Conservation (phyloP, 2,113 vertebrate species). For the Excalfactoria chinensis region DNA sequence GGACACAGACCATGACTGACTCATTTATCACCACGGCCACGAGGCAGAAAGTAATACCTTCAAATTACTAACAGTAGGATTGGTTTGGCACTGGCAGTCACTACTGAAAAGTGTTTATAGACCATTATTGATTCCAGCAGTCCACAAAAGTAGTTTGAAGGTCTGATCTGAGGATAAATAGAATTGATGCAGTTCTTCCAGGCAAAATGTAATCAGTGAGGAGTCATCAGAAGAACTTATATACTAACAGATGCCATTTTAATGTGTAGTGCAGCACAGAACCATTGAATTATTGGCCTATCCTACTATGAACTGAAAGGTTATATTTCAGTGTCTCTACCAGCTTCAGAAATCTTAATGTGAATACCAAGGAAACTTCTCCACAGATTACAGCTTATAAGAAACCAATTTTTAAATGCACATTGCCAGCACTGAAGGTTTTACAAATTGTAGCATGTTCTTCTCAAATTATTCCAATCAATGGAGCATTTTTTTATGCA, state of each 20-base stretch:
- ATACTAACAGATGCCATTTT: neutral
- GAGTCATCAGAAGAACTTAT: neutral
- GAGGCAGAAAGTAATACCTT: neutral
- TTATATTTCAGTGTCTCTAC: neutral
- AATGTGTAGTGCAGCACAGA: neutral
- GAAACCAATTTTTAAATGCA: neutral
- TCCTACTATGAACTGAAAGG: neutral
- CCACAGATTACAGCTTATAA: neutral
- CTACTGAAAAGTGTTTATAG: neutral
- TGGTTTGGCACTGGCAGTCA: neutral
- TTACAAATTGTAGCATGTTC: slow-evolving; percentile 12
- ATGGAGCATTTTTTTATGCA: slow-evolving; percentile 35
- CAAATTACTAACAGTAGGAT: neutral
- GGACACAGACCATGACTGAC: neutral
- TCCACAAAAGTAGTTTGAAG: neutral
- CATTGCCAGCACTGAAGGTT: neutral
- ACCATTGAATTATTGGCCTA: neutral
- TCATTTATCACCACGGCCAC: neutral
- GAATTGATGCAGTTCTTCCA: neutral
- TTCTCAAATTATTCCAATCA: slow-evolving; percentile 50
- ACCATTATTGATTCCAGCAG: neutral
- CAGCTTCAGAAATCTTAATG: neutral
- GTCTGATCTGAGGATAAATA: neutral
- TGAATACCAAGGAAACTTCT: neutral
- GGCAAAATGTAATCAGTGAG: neutral